Conservation (phyloP, 2,113 vertebrate species). For the Sylvietta virens region DNA sequence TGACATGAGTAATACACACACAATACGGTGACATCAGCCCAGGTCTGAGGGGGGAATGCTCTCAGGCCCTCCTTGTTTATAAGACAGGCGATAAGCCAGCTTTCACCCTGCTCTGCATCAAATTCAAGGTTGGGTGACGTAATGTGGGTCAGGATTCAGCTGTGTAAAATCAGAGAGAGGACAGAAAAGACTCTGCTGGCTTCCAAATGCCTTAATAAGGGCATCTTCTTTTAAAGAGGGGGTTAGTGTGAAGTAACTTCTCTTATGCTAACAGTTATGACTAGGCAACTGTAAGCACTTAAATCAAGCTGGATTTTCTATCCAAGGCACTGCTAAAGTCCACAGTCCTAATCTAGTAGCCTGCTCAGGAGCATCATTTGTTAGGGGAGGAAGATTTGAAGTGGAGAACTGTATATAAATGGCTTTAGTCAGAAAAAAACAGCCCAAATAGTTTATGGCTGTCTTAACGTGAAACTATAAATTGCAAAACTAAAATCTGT, state of each 20-base stretch:
- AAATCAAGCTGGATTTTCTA: constrained; percentile 58
- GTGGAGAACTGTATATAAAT: neutral
- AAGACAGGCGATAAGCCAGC: constrained; percentile 1
- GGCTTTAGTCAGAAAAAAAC: neutral
- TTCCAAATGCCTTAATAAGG: constrained; percentile 69
- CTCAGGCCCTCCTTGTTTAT: constrained; percentile 11
- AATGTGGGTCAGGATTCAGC: constrained; percentile 35
- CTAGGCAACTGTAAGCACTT: constrained; percentile 12
- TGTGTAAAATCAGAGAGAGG: constrained; percentile 1
- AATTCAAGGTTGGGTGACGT: neutral
- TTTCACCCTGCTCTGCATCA: constrained; percentile 50
- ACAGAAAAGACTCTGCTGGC: neutral
- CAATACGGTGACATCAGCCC: neutral
- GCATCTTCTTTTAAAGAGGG: constrained; percentile 19
- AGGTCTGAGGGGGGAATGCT: neutral
- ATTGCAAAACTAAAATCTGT: neutral
- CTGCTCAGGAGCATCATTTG: neutral
- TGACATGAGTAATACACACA: neutral
- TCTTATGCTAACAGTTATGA: constrained; percentile 52
- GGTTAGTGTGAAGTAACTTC: constrained; percentile 1
- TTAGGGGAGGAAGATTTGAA: constrained; percentile 13
- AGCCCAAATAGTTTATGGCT: neutral
- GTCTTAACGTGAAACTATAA: constrained; percentile 10
- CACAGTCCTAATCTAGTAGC: constrained; percentile 5
- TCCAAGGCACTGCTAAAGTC: neutral